Evolutionary conservation across 2,113 vertebrate species (phyloP).

Genomic region (Trachemys scripta): DNA sequence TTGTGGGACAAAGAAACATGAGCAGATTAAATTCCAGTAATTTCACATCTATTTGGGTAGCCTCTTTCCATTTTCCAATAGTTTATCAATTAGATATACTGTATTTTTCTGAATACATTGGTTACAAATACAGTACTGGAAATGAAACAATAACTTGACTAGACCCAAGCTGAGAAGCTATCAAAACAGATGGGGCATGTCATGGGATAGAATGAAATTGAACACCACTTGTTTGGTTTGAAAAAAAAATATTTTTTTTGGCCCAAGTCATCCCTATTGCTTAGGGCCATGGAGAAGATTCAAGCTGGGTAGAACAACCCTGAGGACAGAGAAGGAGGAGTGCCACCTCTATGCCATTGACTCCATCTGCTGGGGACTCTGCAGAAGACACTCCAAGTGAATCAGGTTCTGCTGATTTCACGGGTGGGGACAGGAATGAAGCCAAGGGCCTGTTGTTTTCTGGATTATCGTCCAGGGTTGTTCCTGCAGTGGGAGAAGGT

Average conservation of each 20-base stretch:
- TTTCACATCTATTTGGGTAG: neutral
- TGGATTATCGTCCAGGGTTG: neutral
- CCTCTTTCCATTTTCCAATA: neutral
- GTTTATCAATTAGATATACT: neutral
- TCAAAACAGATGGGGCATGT: neutral
- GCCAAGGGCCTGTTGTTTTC: neutral
- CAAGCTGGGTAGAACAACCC: neutral
- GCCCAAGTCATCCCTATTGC: neutral
- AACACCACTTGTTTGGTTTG: neutral
- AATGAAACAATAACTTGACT: neutral
- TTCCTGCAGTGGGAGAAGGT: neutral
- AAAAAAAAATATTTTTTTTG: neutral
- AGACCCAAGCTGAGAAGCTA: neutral
- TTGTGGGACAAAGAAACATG: neutral
- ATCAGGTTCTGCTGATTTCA: neutral
- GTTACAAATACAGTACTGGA: conserved; percentile 5
- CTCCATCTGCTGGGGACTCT: neutral
- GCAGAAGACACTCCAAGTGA: neutral
- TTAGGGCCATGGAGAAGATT: neutral
- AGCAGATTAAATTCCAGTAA: neutral
- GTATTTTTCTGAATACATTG: neutral
- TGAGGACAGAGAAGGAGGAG: no score
- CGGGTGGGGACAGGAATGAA: neutral
- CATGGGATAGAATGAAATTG: conserved; percentile 3
- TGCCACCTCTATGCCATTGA: neutral